These are phyloP conservation scores for Adineta ricciae DNA, from an alignment of 2,888 invertebrate genomes.

Conservation along the genomic window DNA sequence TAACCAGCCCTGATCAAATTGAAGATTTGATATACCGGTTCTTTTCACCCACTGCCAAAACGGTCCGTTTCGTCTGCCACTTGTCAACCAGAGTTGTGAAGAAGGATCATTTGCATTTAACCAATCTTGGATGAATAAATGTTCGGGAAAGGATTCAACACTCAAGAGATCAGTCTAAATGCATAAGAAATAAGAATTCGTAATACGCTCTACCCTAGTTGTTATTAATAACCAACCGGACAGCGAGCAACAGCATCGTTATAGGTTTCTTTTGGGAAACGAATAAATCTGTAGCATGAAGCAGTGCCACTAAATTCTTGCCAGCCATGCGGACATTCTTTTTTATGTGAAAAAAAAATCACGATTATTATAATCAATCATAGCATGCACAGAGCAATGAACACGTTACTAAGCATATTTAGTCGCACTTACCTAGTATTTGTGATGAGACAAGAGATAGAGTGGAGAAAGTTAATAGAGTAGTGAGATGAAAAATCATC, in stretches of 20 bases:
- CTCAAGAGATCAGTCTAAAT: constrained; percentile 18
- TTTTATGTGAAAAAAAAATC: background rate
- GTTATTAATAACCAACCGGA: constrained; percentile 19
- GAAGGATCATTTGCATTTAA: constrained; percentile 27
- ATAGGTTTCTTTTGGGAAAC: constrained; percentile 24
- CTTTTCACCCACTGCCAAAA: constrained; percentile 28
- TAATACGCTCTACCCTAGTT: background rate
- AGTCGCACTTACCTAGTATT: background rate
- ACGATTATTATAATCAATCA: background rate
- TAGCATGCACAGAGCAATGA: background rate
- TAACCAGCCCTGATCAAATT: constrained; percentile 30
- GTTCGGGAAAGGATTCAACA: constrained; percentile 31
- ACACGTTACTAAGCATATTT: background rate
- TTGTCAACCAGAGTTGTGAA: constrained; percentile 27
- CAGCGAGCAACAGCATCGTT: constrained; percentile 27
- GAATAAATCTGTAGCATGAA: constrained; percentile 29
- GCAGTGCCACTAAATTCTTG: constrained; percentile 28
- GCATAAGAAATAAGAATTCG: background rate
- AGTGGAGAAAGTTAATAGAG: background rate
- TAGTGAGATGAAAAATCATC: background rate
- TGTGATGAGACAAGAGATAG: background rate
- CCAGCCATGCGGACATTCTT: constrained; percentile 34
- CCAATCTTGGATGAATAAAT: constrained; percentile 33
- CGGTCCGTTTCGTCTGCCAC: constrained; percentile 24
- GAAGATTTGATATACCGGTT: constrained; percentile 15